Conservation (phyloP, 2,113 vertebrate species). For the Eulacestoma nigropectus region DNA sequence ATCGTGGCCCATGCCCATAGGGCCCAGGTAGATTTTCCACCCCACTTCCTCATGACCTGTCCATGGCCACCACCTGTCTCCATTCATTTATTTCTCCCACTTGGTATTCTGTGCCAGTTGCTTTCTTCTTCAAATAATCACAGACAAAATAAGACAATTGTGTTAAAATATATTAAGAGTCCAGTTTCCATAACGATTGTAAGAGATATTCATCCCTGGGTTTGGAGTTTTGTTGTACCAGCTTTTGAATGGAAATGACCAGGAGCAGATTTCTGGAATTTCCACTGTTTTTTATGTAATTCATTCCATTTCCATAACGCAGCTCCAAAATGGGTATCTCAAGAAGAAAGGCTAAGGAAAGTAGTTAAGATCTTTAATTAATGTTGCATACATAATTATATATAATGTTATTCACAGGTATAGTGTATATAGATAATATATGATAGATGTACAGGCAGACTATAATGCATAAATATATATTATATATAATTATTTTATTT, state of each 20-base stretch:
- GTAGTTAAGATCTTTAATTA: not conserved
- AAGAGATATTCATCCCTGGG: not conserved
- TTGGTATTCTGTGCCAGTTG: not conserved
- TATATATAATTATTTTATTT: not conserved
- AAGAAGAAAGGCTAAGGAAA: not conserved
- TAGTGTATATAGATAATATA: not conserved
- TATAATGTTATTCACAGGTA: not conserved
- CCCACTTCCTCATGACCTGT: not conserved
- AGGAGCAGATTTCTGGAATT: not conserved
- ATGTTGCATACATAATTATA: not conserved
- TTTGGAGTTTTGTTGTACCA: not conserved
- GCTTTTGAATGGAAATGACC: not conserved
- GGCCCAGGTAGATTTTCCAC: not conserved
- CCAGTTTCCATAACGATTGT: slow-evolving; percentile 59
- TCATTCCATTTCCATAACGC: not conserved
- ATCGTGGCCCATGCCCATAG: fast-evolving
- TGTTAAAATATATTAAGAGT: slow-evolving; percentile 14
- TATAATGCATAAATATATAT: not conserved
- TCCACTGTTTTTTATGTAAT: not conserved
- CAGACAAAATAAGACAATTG: slow-evolving; percentile 33
- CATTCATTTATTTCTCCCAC: not conserved
- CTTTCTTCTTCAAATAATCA: not conserved
- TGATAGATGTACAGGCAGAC: not conserved
- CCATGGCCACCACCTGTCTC: not conserved
- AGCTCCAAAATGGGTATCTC: not conserved